Conservation (phyloP, 2,888 invertebrate genomes). For the Drosophila emarginata region DNA sequence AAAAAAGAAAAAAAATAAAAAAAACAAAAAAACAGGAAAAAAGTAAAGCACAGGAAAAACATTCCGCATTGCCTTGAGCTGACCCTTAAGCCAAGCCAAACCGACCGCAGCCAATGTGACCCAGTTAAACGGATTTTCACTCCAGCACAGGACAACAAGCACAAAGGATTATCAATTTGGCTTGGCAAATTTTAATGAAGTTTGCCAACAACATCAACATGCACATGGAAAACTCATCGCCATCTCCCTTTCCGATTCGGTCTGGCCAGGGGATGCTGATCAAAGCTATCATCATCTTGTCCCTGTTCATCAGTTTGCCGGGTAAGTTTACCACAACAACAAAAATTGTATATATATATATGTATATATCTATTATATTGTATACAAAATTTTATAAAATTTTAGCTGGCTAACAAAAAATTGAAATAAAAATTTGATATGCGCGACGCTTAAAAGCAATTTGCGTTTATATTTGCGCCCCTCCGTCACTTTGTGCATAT, state of each 20-base stretch:
- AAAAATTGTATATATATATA: not conserved
- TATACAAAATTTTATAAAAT: not conserved
- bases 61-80: constrained; percentile 1
- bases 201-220: constrained; percentile 49
- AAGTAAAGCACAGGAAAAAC: not conserved
- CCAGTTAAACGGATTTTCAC: constrained; percentile 61
- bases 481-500: too few species aligned
- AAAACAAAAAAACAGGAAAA: not conserved
- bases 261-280: constrained; percentile 43
- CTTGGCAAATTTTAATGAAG: constrained; percentile 58
- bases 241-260: constrained; percentile 21
- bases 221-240: not conserved
- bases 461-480: constrained; percentile 26
- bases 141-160: constrained; percentile 32
- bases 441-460: constrained; percentile 43
- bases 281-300: constrained; percentile 26
- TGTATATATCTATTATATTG: not conserved
- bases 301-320: constrained; percentile 43
- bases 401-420: not conserved
- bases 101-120: constrained; percentile 56
- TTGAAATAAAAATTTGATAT: constrained; percentile 49
- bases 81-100: constrained; percentile 5
- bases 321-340: constrained; percentile 59
- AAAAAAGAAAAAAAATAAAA: not conserved
- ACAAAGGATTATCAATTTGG: constrained; percentile 67